These are phyloP conservation scores for Drosophila melanica DNA, from an alignment of 1,140 invertebrate species.

Conservation along the genomic window DNA sequence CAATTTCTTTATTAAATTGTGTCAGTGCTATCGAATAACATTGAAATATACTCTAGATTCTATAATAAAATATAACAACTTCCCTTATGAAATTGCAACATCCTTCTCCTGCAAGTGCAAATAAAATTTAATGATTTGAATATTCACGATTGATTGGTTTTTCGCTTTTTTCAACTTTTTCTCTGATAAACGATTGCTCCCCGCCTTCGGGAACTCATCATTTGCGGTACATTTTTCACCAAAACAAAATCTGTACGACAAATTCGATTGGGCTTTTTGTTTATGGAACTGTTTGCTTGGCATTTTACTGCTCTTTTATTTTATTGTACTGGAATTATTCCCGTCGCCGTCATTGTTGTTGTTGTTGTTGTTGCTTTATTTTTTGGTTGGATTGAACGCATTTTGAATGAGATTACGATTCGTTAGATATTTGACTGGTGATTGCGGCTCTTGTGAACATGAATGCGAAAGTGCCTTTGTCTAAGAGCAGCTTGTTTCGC, in stretches of 20 bases:
- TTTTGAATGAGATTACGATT: constrained; percentile 26
- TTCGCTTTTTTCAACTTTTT: neutral
- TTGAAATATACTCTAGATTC: no score
- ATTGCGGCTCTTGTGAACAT: constrained; percentile 12
- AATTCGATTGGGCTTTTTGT: neutral
- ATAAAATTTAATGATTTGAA: neutral
- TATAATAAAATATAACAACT: no score
- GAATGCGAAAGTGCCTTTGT: neutral
- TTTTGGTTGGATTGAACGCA: constrained; percentile 21
- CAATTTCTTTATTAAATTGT: no score
- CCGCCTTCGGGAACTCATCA: neutral
- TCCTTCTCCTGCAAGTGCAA: neutral
- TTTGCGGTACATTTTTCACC: constrained; percentile 1
- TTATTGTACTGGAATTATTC: constrained; percentile 3
- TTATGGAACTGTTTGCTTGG: constrained; percentile 17
- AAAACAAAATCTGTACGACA: neutral
- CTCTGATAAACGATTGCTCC: neutral
- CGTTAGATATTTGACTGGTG: constrained; percentile 23
- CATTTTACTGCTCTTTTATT: constrained; percentile 23
- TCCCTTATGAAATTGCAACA: no score
- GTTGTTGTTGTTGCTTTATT: neutral
- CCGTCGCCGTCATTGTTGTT: neutral
- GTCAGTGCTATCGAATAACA: no score
- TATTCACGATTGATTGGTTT: constrained; percentile 10
- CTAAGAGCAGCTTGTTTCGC: constrained; percentile 7